These are phyloP conservation scores for Eristalinus aeneus DNA, from an alignment of 2,888 invertebrate species.

Conservation along the genomic window DNA sequence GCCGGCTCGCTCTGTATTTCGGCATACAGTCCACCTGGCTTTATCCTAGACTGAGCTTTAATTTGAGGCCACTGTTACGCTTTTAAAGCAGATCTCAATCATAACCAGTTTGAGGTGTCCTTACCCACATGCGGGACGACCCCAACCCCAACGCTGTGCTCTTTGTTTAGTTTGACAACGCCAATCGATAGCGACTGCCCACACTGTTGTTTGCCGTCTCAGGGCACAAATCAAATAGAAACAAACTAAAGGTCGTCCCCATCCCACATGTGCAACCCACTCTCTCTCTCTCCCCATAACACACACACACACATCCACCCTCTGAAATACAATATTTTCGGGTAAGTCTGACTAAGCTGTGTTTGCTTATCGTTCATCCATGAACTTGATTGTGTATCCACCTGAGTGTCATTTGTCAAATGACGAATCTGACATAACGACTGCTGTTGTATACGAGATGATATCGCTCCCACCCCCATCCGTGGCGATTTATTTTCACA, in stretches of 20 bases:
- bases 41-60: too few species aligned
- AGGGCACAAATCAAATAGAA: not conserved
- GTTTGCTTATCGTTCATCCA: not conserved
- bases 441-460: not conserved
- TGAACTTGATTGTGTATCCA: not conserved
- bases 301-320: not conserved
- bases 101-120: too few species aligned
- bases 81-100: too few species aligned
- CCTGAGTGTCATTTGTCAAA: not conserved
- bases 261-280: not conserved
- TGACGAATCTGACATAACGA: not conserved
- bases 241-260: not conserved
- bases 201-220: not conserved
- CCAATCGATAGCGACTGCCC: too few species aligned
- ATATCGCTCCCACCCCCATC: not conserved
- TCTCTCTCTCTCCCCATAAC: not conserved
- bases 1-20: too few species aligned
- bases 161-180: too few species aligned
- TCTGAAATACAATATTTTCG: not conserved
- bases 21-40: too few species aligned
- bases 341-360: not conserved
- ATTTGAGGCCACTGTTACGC: too few species aligned
- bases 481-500: not conserved
- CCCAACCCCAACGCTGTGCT: too few species aligned
- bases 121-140: too few species aligned